phyloP scores from a whole-genome alignment of 2,113 vertebrate genomes.

The Tenebrosternarchus preto region DNA sequence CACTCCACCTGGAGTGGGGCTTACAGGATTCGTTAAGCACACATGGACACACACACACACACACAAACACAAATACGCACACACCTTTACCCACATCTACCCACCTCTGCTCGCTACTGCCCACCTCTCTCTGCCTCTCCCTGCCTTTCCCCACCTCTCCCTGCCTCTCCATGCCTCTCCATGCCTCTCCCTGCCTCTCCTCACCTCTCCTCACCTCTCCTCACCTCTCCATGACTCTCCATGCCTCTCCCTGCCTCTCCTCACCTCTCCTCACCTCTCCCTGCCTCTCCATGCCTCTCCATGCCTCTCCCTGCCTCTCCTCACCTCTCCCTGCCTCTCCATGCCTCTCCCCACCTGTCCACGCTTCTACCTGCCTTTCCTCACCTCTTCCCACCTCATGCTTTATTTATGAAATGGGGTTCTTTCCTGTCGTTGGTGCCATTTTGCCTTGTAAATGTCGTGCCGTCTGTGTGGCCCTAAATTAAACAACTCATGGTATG shows the following conservation, averaged over 20 bases:
- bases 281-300: not conserved
- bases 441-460: constrained; percentile 14
- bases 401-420: constrained; percentile 44
- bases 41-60: constrained; percentile 12
- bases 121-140: too few species aligned
- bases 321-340: too few species aligned
- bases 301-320: not conserved
- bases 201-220: not conserved
- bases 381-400: not conserved
- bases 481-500: constrained; percentile 26
- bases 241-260: too few species aligned
- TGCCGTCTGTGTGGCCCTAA: not conserved
- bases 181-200: not conserved
- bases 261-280: not conserved
- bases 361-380: not conserved
- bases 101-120: too few species aligned
- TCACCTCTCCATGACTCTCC: too few species aligned
- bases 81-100: not conserved
- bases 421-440: constrained; percentile 12
- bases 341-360: not conserved
- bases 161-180: too few species aligned
- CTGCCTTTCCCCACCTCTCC: not conserved
- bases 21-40: constrained; percentile 29
- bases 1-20: constrained; percentile 7
- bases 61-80: constrained; percentile 17